Evolutionary conservation across 1,140 invertebrate genomes (phyloP), one percentile per base, ranked within the genome.

Genomic region (Zaprionus kolodkinae): DNA sequence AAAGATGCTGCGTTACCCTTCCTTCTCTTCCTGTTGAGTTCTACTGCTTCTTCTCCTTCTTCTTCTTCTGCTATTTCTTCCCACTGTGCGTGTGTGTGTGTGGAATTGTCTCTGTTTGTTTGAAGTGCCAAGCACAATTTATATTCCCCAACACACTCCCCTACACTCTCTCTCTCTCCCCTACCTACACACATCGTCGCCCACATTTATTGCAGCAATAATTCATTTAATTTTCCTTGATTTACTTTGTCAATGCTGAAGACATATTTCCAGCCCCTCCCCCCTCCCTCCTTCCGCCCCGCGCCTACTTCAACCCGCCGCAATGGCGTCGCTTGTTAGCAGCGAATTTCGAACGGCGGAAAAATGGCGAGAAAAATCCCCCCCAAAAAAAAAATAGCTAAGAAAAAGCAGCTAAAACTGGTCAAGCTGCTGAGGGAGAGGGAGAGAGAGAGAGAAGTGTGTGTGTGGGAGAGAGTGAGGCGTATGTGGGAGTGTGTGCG

Each of bases 211-310:
- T 88, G 84, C 85, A 72, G 85, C 85, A 84, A 88, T 88, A 88
- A 88, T 88, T 88, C 84, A 89, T 89, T 89, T 89, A 88, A 88
- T 88, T 88, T 89, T 79, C 69, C 78, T 76, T 89, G 84, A 88
- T 88, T 88, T 88, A 88, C 85, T 88, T 83, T 83, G 79, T 81
- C 82, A 86, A 78, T 80, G 67, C 70, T 27, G 21, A 27, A 40
- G 40, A 62, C 21, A 45, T 55, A 50, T 36, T 36, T 36, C 25
- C 50, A 11, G 48, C 33, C 10, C 45, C 9, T 2, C 13, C 1
- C 15, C 40, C 35, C 15, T 27, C 48, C 17, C 13, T 15, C 25
- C 25, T 15, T n/a, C n/a, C n/a, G n/a, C n/a, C n/a, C n/a, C n/a
- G n/a, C n/a, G n/a, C n/a, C n/a, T n/a, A n/a, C 30, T 35, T 35